phyloP scores from a whole-genome alignment of 1,140 invertebrate genomes.

The Coenobita brevimanus region DNA sequence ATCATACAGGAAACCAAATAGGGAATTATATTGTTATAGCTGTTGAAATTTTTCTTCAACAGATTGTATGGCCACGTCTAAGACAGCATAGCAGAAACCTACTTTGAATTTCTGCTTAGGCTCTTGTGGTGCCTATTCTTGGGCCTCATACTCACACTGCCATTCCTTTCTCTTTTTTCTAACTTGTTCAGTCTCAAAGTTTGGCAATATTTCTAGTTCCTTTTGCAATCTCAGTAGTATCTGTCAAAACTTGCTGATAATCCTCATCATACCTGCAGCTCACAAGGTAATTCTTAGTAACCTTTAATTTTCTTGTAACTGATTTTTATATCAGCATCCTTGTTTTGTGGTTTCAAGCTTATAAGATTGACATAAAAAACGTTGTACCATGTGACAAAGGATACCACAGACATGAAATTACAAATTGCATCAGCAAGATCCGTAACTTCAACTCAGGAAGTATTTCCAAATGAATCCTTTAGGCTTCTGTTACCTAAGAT shows the following conservation, averaged over 20 bases:
- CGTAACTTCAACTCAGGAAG: background rate
- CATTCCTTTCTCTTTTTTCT: background rate
- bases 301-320: background rate
- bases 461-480: conserved; percentile 5
- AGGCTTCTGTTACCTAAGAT: too few relatives aligned
- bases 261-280: conserved; percentile 18
- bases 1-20: too few relatives aligned
- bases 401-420: conserved; percentile 1
- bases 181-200: too few relatives aligned
- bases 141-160: background rate
- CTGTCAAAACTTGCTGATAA: too few relatives aligned
- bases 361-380: conserved; percentile 17
- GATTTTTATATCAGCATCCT: conserved; percentile 1
- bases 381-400: conserved; percentile 7
- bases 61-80: conserved; percentile 6
- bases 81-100: background rate
- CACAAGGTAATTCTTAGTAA: background rate
- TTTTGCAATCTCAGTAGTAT: too few relatives aligned
- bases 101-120: conserved; percentile 1
- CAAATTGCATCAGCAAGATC: background rate
- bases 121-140: background rate
- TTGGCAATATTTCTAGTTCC: too few relatives aligned
- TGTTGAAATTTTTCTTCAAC: too few relatives aligned
- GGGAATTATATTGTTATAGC: too few relatives aligned
- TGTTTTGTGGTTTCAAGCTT: background rate